Evolutionary conservation across 2,797 vertebrate species (phyloP).

Genomic region (Coccyzus lansbergi): DNA sequence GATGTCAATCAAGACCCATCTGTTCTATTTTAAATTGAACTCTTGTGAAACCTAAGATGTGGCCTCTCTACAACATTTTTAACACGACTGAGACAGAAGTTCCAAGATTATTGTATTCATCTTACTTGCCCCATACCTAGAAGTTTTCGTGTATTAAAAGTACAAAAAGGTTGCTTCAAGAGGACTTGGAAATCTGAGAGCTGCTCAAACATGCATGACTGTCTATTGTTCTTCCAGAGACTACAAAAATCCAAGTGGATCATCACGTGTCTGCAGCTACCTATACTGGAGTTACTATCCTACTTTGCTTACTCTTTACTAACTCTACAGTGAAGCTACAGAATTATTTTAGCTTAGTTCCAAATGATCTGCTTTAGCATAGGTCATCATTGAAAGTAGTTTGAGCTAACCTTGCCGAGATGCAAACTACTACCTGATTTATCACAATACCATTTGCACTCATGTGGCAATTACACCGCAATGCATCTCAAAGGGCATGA

Average conservation of each 20-base stretch:
- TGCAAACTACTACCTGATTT: background rate
- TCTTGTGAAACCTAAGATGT: background rate
- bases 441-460: background rate
- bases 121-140: fast-evolving
- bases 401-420: background rate
- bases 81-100: background rate
- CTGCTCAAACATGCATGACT: background rate
- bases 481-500: background rate
- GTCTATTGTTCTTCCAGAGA: background rate
- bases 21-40: background rate
- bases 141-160: background rate
- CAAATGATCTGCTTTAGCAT: background rate
- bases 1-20: background rate
- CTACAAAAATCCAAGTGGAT: background rate
- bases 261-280: background rate
- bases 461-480: fast-evolving
- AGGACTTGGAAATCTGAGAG: background rate
- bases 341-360: background rate
- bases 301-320: background rate
- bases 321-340: background rate
- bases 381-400: fast-evolving
- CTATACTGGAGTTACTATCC: background rate
- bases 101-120: background rate
- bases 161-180: background rate
- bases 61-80: background rate